Evolutionary conservation across 2,797 vertebrate genomes (phyloP).

Genomic region (Manis pentadactyla): DNA sequence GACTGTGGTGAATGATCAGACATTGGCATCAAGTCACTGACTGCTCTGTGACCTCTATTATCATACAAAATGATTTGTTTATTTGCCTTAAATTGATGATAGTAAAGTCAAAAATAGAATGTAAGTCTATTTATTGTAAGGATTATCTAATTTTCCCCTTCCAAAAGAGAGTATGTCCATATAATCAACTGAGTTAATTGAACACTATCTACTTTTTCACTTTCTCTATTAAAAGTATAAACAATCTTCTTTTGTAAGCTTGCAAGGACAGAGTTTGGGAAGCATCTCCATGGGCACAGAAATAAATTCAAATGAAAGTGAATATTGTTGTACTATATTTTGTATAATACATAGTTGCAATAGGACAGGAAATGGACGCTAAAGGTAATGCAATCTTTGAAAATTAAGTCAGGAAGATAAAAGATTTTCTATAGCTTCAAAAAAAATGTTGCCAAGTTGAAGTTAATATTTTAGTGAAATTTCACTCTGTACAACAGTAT

Average conservation of each 20-base stretch:
- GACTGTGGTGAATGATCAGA: conserved; percentile 18
- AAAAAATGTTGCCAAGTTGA: not conserved
- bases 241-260: not conserved
- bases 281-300: not conserved
- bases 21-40: conserved; percentile 25
- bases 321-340: not conserved
- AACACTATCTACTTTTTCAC: not conserved
- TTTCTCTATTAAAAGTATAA: not conserved
- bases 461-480: not conserved
- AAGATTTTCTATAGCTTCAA: not conserved
- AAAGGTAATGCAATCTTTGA: not conserved
- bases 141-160: not conserved
- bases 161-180: not conserved
- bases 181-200: not conserved
- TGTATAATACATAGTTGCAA: not conserved
- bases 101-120: conserved; percentile 28
- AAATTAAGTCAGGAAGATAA: not conserved
- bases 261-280: not conserved
- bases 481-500: not conserved
- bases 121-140: not conserved
- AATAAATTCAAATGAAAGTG: conserved; percentile 31
- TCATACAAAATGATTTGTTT: not conserved
- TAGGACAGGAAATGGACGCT: not conserved
- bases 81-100: not conserved
- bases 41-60: not conserved